phyloP scores from a whole-genome alignment of 2,888 invertebrate species.

The Gymnosoma rotundatum region DNA sequence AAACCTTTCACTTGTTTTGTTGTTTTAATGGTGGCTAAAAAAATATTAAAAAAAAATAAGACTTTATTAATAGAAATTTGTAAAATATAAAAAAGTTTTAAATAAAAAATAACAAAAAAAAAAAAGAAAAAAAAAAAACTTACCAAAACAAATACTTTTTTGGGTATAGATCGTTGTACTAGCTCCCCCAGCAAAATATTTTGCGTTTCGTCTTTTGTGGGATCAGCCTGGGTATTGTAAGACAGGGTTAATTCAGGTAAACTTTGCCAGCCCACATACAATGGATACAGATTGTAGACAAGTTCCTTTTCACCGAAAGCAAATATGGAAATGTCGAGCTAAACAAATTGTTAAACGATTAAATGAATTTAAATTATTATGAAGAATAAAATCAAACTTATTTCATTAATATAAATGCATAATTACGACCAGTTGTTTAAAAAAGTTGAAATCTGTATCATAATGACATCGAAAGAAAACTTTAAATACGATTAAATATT shows the following conservation, averaged over 20 bases:
- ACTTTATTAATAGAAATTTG: slow-evolving; percentile 8
- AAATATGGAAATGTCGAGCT: slow-evolving; percentile 82
- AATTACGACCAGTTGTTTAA: too few relatives aligned
- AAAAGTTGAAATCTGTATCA: too few relatives aligned
- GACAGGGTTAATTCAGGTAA: slow-evolving; percentile 80
- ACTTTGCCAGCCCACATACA: slow-evolving; percentile 82
- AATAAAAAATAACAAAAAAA: slow-evolving; percentile 1
- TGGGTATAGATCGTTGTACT: slow-evolving; percentile 82
- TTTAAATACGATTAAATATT: too few relatives aligned
- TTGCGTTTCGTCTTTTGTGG: slow-evolving; percentile 79
- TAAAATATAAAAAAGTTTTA: neutral
- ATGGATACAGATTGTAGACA: slow-evolving; percentile 81
- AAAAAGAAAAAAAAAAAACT: slow-evolving; percentile 60
- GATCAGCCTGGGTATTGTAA: slow-evolving; percentile 80
- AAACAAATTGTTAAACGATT: neutral
- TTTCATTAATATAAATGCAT: too few relatives aligned
- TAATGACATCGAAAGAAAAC: too few relatives aligned
- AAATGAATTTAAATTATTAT: too few relatives aligned
- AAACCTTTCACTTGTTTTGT: slow-evolving; percentile 74
- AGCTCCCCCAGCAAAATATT: slow-evolving; percentile 79
- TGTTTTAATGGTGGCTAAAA: slow-evolving; percentile 78
- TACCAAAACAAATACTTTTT: slow-evolving; percentile 82
- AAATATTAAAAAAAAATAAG: neutral
- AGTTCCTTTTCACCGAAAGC: slow-evolving; percentile 80
- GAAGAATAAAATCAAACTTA: too few relatives aligned